Evolutionary conservation across 2,888 invertebrate genomes (phyloP).

Genomic region (Sylvicola fuscatus): DNA sequence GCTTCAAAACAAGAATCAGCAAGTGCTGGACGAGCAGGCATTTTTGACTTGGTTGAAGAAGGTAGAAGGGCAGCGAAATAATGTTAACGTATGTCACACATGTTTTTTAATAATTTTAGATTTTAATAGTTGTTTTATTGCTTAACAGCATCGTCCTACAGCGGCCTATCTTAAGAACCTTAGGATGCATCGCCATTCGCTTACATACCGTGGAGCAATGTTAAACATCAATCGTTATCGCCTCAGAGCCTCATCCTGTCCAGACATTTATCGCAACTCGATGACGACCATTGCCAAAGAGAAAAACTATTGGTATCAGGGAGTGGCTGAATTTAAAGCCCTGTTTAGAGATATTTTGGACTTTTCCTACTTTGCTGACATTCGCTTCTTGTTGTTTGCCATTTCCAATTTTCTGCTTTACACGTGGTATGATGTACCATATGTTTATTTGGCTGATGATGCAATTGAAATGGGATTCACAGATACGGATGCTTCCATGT

Average conservation of each 20-base stretch:
- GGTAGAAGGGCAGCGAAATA: slow-evolving; percentile 4
- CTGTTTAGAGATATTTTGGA: slow-evolving; percentile 58
- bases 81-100: neutral
- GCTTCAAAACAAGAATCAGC: no score
- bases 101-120: neutral
- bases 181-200: slow-evolving; percentile 51
- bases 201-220: slow-evolving; percentile 73
- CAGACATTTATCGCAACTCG: slow-evolving; percentile 72
- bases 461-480: slow-evolving; percentile 49
- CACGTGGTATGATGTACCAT: slow-evolving; percentile 85
- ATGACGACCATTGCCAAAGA: slow-evolving; percentile 72
- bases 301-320: slow-evolving; percentile 45
- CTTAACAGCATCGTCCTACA: slow-evolving; percentile 1
- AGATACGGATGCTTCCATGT: slow-evolving; percentile 52
- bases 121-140: neutral
- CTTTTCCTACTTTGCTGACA: slow-evolving; percentile 57
- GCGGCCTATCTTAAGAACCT: slow-evolving; percentile 48
- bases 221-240: slow-evolving; percentile 62
- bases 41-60: slow-evolving; percentile 8
- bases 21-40: slow-evolving; percentile 6
- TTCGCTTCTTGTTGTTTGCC: slow-evolving; percentile 55
- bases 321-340: slow-evolving; percentile 58
- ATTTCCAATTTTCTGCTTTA: slow-evolving; percentile 78
- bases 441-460: slow-evolving; percentile 73
- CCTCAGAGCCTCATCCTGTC: slow-evolving; percentile 69